Evolutionary conservation across 2,113 vertebrate genomes (phyloP).

Genomic region (Eonycteris spelaea): DNA sequence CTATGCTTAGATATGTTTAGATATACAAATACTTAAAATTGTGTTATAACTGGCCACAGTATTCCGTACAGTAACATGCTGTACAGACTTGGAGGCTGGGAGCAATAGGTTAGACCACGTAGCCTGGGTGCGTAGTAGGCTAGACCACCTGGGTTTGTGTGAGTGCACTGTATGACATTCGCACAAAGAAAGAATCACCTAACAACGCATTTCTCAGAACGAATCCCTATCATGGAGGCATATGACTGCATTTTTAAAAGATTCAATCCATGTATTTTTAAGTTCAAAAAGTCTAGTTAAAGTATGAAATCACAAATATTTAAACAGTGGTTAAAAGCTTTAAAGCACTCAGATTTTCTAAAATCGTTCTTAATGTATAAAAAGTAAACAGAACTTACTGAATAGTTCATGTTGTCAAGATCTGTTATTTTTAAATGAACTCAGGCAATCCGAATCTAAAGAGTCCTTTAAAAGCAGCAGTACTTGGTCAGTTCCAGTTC

Average conservation of each 20-base stretch:
- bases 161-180: not conserved
- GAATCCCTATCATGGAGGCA: not conserved
- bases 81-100: not conserved
- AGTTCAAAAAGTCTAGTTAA: not conserved
- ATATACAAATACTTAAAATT: not conserved
- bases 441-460: slow-evolving; percentile 65
- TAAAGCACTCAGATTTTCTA: slow-evolving; percentile 30
- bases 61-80: not conserved
- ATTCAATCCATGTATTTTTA: not conserved
- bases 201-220: not conserved
- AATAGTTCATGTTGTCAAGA: slow-evolving; percentile 85
- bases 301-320: slow-evolving; percentile 39
- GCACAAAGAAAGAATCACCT: not conserved
- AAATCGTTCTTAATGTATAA: slow-evolving; percentile 49
- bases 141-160: too few relatives aligned
- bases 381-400: slow-evolving; percentile 85
- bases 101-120: not conserved
- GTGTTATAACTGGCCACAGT: not conserved
- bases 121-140: too few relatives aligned
- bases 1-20: not conserved
- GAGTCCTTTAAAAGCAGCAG: slow-evolving; percentile 86
- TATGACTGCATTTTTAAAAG: not conserved
- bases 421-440: slow-evolving; percentile 89
- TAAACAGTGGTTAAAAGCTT: slow-evolving; percentile 23
- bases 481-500: slow-evolving; percentile 92